A percentile compares a stretch with the other conserved stretches of the same genome.
Conservation (phyloP, 2,113 vertebrate genomes). For the Mus pahari region DNA sequence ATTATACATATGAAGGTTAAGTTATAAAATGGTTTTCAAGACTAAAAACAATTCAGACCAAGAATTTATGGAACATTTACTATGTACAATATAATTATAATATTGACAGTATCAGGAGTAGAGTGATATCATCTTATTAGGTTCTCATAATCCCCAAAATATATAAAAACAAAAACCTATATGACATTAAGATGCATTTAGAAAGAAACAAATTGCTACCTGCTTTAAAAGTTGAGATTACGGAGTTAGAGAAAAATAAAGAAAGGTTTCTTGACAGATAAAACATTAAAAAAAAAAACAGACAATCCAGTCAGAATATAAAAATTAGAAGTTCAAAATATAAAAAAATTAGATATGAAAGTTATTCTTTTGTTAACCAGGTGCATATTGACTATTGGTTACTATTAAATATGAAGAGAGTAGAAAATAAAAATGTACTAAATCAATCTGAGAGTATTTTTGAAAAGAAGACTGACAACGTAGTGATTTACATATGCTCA, state of each 20-base stretch:
- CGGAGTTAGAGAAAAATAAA: background rate
- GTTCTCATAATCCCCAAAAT: background rate
- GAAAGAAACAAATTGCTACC: background rate
- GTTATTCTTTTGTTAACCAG: background rate
- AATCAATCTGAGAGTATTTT: conserved; percentile 18
- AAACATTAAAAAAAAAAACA: background rate
- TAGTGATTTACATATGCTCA: too few relatives aligned
- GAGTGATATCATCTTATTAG: background rate
- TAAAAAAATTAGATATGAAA: conserved; percentile 12
- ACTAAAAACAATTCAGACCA: background rate
- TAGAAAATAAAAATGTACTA: conserved; percentile 23
- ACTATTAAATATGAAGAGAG: background rate
- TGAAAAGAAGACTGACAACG: background rate
- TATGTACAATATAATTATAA: background rate
- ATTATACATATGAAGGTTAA: conserved; percentile 16
- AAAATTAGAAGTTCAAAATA: background rate
- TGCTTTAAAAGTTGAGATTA: background rate
- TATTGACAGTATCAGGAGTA: background rate
- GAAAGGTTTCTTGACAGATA: background rate
- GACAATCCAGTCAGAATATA: background rate
- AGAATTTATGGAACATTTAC: background rate
- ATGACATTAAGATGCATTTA: background rate
- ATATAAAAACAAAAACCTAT: background rate
- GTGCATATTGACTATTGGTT: background rate
- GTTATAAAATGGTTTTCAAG: background rate